Evolutionary conservation across 1,140 invertebrate species (phyloP).

Genomic region (Temnothorax longispinosus): DNA sequence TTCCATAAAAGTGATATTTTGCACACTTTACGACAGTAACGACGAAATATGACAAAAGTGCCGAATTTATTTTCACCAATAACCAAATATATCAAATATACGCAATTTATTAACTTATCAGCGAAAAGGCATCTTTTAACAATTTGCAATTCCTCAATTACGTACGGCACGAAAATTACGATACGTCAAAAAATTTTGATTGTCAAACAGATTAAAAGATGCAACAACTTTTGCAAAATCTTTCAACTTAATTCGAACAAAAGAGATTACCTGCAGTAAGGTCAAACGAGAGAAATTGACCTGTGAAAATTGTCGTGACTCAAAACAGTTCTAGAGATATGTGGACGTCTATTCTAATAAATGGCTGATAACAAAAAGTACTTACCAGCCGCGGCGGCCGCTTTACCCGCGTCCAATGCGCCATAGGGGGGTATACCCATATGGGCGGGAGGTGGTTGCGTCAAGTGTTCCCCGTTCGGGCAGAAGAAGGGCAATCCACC

Average conservation of each 20-base stretch:
- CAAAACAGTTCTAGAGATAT: slow-evolving; percentile 84
- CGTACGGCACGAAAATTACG: neutral
- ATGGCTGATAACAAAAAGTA: slow-evolving; percentile 79
- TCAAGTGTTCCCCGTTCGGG: slow-evolving; percentile 93
- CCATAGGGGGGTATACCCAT: slow-evolving; percentile 98
- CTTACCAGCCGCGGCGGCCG: slow-evolving; percentile 86
- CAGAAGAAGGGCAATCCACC: slow-evolving; percentile 94
- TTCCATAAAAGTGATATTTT: neutral
- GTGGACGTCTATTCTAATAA: slow-evolving; percentile 34
- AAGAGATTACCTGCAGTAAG: neutral
- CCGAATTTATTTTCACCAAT: neutral
- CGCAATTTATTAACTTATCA: neutral
- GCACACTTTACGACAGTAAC: neutral
- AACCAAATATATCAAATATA: neutral
- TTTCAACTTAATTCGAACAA: neutral
- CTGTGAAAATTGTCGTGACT: slow-evolving; percentile 86
- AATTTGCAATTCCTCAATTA: neutral
- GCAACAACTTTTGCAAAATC: neutral
- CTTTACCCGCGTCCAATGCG: slow-evolving; percentile 92
- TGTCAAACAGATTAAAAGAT: neutral
- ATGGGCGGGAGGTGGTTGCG: slow-evolving; percentile 97
- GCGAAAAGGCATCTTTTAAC: neutral
- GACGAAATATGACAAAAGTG: neutral
- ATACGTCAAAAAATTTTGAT: neutral
- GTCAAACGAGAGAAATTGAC: slow-evolving; percentile 74